Percentiles rank a stretch among this genome's conserved stretches.
These are phyloP conservation scores for Oryctes rhinoceros DNA, from an alignment of 1,140 invertebrate species.

Conservation along the genomic window DNA sequence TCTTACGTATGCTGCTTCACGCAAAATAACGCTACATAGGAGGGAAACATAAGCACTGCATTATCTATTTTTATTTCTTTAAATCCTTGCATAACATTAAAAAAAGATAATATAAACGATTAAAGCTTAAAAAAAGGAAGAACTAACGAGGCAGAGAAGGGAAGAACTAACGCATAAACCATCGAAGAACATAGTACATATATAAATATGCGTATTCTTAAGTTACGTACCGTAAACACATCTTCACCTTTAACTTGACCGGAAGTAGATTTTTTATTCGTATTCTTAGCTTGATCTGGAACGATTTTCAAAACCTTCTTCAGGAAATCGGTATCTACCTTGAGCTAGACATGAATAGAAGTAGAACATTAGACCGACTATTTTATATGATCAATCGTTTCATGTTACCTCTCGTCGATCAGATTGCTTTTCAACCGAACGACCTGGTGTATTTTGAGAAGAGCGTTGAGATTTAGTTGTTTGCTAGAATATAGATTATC, in stretches of 20 bases:
- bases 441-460: neutral
- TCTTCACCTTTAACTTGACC: slow-evolving; percentile 11
- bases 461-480: neutral
- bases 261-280: neutral
- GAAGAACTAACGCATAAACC: too few relatives aligned
- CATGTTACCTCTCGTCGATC: neutral
- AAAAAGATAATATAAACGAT: too few relatives aligned
- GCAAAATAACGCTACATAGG: too few relatives aligned
- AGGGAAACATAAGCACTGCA: too few relatives aligned
- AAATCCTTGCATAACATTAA: too few relatives aligned
- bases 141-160: too few relatives aligned
- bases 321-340: slow-evolving; percentile 10
- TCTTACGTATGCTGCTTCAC: too few relatives aligned
- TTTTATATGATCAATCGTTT: neutral
- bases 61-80: too few relatives aligned
- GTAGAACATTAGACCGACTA: neutral
- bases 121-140: too few relatives aligned
- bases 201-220: too few relatives aligned
- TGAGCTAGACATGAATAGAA: neutral
- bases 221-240: neutral
- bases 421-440: neutral
- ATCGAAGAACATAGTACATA: too few relatives aligned
- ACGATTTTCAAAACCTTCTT: neutral
- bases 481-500: neutral
- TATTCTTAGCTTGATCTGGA: neutral